Base-by-base conservation (phyloP, 1,140 invertebrate genomes). In the Euborellia annulipes region DNA sequence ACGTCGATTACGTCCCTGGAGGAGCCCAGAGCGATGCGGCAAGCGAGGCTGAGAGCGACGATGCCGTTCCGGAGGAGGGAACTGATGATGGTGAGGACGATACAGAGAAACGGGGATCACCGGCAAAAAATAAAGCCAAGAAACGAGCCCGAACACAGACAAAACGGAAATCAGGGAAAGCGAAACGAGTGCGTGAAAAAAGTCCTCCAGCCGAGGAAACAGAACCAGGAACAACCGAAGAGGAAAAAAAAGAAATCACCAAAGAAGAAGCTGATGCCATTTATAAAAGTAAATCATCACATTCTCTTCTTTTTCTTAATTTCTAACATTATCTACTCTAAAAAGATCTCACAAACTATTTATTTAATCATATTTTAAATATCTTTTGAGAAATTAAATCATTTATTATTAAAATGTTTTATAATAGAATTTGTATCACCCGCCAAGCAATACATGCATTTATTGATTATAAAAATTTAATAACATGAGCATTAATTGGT, bases 1-100 rank as follows among this genome's bases (percentile, higher is more conserved):
- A 71, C 47, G 63, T 68, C 52, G 65, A 71, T 55, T 69, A 70
- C 49, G 58, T 58, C 41, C 58, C 64, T 30, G 60, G 61, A 20
- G 59, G 59, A 42, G 42, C 50, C 20, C 61, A 53, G 61, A 37
- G 34, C 22, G 62, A 62, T 50, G 51, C 41, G 51, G 36, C 57
- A 52, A 62, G 59, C 23, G 58, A 58, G 50, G 20, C 52, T 32
- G 52, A 58, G 3, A 27, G 32, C 18, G 34, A 46, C 36, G 47
- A 18, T 36, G 45, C 51, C 45, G 45, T 51, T 43, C 45, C 55
- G 43, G 49, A 55, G 47, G 50, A 58, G 43, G 50, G 43, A 38
- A 51, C 32, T 36, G 52, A 49, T 37, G 50, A 40, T 43, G 51
- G 54, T 40, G 55, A 54, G 48, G 55, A 54, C 16, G 37, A 18